phyloP scores from a whole-genome alignment of 2,113 vertebrate genomes.

The Oplegnathus fasciatus region DNA sequence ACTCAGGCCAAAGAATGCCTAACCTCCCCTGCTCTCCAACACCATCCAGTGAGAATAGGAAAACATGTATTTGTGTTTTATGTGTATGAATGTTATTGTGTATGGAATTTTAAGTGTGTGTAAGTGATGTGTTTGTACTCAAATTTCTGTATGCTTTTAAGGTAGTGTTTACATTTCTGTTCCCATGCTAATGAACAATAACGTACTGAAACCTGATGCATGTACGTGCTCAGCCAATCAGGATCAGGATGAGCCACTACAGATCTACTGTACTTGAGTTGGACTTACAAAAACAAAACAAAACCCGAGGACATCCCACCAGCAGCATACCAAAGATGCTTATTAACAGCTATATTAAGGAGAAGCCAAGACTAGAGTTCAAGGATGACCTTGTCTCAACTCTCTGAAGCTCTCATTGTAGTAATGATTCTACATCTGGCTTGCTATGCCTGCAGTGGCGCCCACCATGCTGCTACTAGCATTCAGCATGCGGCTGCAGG shows the following conservation, averaged over 20 bases:
- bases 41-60: neutral
- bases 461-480: neutral
- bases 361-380: neutral
- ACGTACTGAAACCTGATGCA: constrained; percentile 16
- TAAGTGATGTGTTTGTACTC: neutral
- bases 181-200: constrained; percentile 20
- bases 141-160: neutral
- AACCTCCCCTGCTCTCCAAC: constrained; percentile 12
- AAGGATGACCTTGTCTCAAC: neutral
- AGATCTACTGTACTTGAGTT: neutral
- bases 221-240: neutral
- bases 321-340: neutral
- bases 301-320: neutral
- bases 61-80: neutral
- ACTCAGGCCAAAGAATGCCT: constrained; percentile 48
- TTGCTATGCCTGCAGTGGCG: neutral
- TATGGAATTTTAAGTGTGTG: neutral
- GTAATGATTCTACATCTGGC: neutral
- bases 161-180: constrained; percentile 1
- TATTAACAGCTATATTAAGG: neutral
- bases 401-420: neutral
- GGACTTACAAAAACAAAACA: neutral
- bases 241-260: neutral
- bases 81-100: neutral
- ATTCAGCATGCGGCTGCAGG: neutral